Conservation (phyloP, 2,888 invertebrate species). For the Tinea trinotella region DNA sequence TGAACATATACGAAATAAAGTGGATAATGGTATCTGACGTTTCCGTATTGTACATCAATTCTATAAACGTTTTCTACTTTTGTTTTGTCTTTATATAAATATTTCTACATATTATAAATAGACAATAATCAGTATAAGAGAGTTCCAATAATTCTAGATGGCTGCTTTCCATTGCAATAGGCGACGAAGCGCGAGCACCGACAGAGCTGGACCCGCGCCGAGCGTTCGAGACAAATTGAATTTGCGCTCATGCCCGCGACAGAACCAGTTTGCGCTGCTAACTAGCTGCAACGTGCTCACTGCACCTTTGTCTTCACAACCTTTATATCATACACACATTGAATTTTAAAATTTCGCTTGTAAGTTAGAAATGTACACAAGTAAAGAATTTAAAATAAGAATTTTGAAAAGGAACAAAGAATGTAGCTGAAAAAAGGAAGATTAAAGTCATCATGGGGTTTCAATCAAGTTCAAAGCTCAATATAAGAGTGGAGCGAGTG, state of each 20-base stretch:
- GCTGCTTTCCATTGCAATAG: conserved; percentile 4
- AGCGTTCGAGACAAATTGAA: conserved; percentile 60
- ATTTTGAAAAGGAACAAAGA: neutral
- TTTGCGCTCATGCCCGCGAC: conserved; percentile 59
- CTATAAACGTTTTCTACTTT: neutral
- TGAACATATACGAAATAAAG: neutral
- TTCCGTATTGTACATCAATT: neutral
- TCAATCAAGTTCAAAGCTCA: conserved; percentile 15
- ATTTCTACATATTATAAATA: neutral
- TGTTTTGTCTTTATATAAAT: neutral
- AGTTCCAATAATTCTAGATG: conserved; percentile 11
- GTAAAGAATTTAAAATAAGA: neutral
- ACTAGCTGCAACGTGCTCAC: conserved; percentile 64
- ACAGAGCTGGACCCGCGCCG: neutral
- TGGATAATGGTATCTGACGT: neutral
- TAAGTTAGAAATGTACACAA: neutral
- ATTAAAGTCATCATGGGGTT: conserved; percentile 5
- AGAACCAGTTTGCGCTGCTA: conserved; percentile 64
- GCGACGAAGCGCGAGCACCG: conserved; percentile 16
- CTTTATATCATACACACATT: neutral
- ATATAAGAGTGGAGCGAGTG: neutral
- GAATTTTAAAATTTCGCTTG: conserved; percentile 7
- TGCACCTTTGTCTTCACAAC: conserved; percentile 43
- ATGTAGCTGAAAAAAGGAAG: neutral
- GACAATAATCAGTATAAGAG: neutral